Evolutionary conservation across 1,140 invertebrate species (phyloP).

Genomic region (Drosophila persimilis): DNA sequence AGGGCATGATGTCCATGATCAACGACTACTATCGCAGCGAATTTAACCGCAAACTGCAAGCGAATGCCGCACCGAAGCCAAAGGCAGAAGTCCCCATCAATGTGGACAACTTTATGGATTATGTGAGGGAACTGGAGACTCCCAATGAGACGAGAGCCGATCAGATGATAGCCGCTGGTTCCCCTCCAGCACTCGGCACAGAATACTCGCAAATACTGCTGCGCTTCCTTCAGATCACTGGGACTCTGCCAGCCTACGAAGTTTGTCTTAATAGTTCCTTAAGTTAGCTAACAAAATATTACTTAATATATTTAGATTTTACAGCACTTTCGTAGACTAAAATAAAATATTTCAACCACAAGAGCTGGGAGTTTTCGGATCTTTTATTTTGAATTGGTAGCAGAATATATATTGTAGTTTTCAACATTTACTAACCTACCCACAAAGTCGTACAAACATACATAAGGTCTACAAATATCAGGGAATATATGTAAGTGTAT

Average conservation of each 20-base stretch:
- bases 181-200: not conserved
- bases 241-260: constrained; percentile 20
- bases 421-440: constrained; percentile 49
- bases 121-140: constrained; percentile 61
- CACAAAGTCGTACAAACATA: constrained; percentile 34
- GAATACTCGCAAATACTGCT: constrained; percentile 21
- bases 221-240: constrained; percentile 58
- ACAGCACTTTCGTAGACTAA: constrained; percentile 33
- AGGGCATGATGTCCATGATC: constrained; percentile 80
- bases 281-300: constrained; percentile 29
- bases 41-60: constrained; percentile 70
- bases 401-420: constrained; percentile 64
- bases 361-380: constrained; percentile 3
- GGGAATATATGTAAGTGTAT: constrained; percentile 36
- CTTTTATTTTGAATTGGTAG: constrained; percentile 58
- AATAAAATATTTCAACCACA: not conserved
- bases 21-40: constrained; percentile 81
- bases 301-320: constrained; percentile 11
- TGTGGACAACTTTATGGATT: constrained; percentile 74
- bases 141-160: constrained; percentile 6
- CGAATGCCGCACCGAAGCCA: constrained; percentile 8
- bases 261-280: constrained; percentile 41
- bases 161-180: not conserved
- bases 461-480: constrained; percentile 44
- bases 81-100: constrained; percentile 44